phyloP scores from a whole-genome alignment of 1,140 invertebrate species.

The Dreissena polymorpha region DNA sequence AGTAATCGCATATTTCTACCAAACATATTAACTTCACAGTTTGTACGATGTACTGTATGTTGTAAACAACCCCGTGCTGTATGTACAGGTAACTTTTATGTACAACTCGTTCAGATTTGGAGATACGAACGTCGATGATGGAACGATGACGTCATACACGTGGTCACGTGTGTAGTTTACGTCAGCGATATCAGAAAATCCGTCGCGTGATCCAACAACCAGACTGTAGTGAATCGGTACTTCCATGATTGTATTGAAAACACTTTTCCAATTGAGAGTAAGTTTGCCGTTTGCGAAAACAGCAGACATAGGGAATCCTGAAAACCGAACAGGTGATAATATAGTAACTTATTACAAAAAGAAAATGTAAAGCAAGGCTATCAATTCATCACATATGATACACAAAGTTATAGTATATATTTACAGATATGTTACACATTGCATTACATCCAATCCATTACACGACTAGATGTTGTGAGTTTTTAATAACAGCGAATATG shows the following conservation, averaged over 20 bases:
- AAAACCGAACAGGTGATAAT: not conserved
- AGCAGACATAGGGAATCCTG: slow-evolving; percentile 6
- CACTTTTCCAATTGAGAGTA: slow-evolving; percentile 9
- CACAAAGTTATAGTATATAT: not conserved
- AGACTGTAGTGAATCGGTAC: not conserved
- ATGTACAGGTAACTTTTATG: slow-evolving; percentile 15
- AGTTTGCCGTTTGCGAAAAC: not conserved
- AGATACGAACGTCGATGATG: slow-evolving; percentile 11
- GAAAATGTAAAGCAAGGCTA: not conserved
- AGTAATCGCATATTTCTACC: too few relatives aligned
- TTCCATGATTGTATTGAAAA: not conserved
- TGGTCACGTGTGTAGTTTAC: not conserved
- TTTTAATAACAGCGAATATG: not conserved
- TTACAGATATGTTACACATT: not conserved
- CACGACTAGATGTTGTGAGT: not conserved
- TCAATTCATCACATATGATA: not conserved
- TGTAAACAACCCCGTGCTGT: slow-evolving; percentile 11
- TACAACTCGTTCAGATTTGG: slow-evolving; percentile 18
- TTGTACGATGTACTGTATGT: slow-evolving; percentile 12
- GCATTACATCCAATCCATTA: not conserved
- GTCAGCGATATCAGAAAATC: slow-evolving; percentile 24
- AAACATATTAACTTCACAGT: not conserved
- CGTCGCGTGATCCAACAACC: not conserved
- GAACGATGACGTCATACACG: slow-evolving; percentile 10
- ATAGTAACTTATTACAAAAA: not conserved